Evolutionary conservation across 2,113 vertebrate genomes (phyloP), one percentile per base, ranked within the genome.

Genomic region (Oreochromis tanganicae): DNA sequence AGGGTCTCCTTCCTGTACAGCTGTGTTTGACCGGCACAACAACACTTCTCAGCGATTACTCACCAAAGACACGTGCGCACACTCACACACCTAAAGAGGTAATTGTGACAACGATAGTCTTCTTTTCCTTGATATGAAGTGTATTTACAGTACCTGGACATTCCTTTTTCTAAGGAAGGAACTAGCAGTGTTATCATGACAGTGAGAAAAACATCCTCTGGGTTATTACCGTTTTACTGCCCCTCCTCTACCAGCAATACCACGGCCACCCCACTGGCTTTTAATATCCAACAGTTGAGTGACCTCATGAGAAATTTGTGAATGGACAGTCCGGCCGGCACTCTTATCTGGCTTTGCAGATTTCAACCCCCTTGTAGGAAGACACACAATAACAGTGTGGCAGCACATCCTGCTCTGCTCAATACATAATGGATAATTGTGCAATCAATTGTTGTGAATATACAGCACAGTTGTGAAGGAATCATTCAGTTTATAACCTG

Each of bases 1-100:
- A 89, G 85, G 83, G 82, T 92, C 92, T 91, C 68, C 91, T 96
- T 97, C 96, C 96, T 96, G 94, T 80, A 89, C 96, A 97, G 96
- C 96, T 97, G 96, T 83, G 88, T 85, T 88, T 61, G 46, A 91
- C 90, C 86, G 11, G 82, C 55, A 93, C 86, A 93, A 95, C 90
- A 95, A 94, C 89, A 81, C 87, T 90, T 82, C 24, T 88, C 84
- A 88, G 92, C 93, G 55, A 90, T 94, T 78, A 94, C 78, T 95
- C 88, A 91, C 83, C 75, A 34, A 81, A 93, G 54, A 71, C 87
- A 63, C 63, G 43, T 75, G 71, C 63, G 11, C 75, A 84, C 79
- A 88, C 78, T 81, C 66, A 80, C 66, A 73, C 32, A 82, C 59
- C 73, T 2, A 90, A 29, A 68, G 57, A 66, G 32, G 43, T n/a